phyloP scores from a whole-genome alignment of 2,797 vertebrate genomes.

The Anabas testudineus region DNA sequence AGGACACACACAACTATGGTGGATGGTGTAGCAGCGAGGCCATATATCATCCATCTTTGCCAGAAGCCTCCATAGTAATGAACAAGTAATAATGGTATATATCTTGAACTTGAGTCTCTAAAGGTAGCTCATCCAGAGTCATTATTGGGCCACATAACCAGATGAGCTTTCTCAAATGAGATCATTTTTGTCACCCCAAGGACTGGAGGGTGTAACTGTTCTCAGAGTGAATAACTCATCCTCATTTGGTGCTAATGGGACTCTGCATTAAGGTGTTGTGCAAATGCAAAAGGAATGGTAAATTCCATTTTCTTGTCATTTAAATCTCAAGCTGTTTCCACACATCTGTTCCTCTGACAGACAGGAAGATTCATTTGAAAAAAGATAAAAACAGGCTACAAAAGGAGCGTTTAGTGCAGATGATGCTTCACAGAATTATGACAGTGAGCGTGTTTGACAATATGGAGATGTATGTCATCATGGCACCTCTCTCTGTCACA shows the following conservation, averaged over 20 bases:
- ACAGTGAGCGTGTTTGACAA: slow-evolving; percentile 31
- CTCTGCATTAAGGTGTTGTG: slow-evolving; percentile 72
- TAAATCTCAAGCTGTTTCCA: slow-evolving; percentile 73
- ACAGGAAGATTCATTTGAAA: slow-evolving; percentile 37
- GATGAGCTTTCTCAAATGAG: slow-evolving; percentile 77
- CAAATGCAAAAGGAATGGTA: slow-evolving; percentile 58
- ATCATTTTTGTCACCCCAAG: slow-evolving; percentile 74
- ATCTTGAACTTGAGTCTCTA: slow-evolving; percentile 72
- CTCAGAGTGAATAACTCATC: slow-evolving; percentile 72
- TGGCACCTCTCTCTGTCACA: slow-evolving; percentile 59
- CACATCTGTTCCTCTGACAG: slow-evolving; percentile 66
- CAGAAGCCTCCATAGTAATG: slow-evolving; percentile 72
- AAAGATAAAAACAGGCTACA: slow-evolving; percentile 22
- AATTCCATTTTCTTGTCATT: slow-evolving; percentile 72
- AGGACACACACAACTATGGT: slow-evolving; percentile 59
- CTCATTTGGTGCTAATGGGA: slow-evolving; percentile 75
- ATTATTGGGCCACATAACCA: slow-evolving; percentile 75
- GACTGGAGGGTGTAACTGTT: slow-evolving; percentile 69
- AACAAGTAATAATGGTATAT: slow-evolving; percentile 76
- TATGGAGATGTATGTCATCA: slow-evolving; percentile 51
- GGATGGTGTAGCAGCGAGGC: slow-evolving; percentile 50
- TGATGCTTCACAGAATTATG: slow-evolving; percentile 52
- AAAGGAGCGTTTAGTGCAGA: slow-evolving; percentile 63
- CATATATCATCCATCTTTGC: slow-evolving; percentile 72
- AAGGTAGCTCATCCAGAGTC: slow-evolving; percentile 75